Evolutionary conservation across 2,113 vertebrate genomes (phyloP).

Genomic region (Oophaga pumilio): DNA sequence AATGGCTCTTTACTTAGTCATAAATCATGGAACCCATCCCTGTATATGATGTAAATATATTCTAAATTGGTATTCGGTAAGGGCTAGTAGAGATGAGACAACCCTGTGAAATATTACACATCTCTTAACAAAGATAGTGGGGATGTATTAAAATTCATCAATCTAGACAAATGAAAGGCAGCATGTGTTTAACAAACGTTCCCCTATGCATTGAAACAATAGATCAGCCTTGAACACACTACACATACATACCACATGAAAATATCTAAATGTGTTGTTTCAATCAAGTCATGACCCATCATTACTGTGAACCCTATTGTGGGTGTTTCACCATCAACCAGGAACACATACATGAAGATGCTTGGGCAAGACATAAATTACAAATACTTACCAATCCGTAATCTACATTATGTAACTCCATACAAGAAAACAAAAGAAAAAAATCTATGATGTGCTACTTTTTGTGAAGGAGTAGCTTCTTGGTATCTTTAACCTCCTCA

Average conservation of each 20-base stretch:
- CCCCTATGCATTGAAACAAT: not conserved
- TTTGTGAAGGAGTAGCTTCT: not conserved
- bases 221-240: not conserved
- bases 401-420: not conserved
- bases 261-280: not conserved
- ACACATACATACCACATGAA: not conserved
- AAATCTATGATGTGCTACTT: not conserved
- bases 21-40: too few species aligned
- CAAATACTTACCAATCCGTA: not conserved
- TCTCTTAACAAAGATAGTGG: too few species aligned
- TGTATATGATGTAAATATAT: too few species aligned
- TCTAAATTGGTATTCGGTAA: too few species aligned
- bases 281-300: not conserved
- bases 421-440: not conserved
- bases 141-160: too few species aligned
- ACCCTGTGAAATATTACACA: too few species aligned
- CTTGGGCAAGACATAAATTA: too few species aligned
- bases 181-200: not conserved
- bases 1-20: too few species aligned
- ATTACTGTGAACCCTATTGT: not conserved
- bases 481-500: not conserved
- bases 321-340: not conserved
- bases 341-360: too few species aligned
- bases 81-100: too few species aligned
- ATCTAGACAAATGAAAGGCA: too few species aligned